Evolutionary conservation across 2,797 vertebrate species (phyloP).

Genomic region (Bovichtus diacanthus): DNA sequence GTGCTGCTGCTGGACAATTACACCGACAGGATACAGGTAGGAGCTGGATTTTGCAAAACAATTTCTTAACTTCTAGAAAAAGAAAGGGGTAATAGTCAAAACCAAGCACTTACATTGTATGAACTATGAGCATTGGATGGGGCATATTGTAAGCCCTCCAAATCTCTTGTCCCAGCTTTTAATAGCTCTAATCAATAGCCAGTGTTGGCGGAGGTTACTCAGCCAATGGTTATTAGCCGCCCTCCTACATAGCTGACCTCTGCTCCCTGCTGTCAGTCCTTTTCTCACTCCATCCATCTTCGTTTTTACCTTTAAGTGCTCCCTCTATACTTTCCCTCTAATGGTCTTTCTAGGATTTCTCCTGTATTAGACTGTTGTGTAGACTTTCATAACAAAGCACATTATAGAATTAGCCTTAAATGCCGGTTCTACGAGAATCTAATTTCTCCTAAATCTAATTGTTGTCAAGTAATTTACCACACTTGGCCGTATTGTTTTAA

Average conservation of each 20-base stretch:
- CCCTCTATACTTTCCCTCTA: constrained; percentile 1
- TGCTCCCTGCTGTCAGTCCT: constrained; percentile 39
- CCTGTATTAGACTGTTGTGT: constrained; percentile 7
- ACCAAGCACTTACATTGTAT: neutral
- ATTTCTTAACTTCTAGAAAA: neutral
- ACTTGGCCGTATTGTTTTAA: neutral
- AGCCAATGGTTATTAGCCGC: constrained; percentile 48
- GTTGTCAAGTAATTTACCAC: neutral
- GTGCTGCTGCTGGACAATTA: constrained; percentile 98
- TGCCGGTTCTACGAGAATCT: neutral
- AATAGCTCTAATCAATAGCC: constrained; percentile 47
- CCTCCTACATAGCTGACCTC: constrained; percentile 50
- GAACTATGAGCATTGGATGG: neutral
- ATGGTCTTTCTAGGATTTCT: constrained; percentile 14
- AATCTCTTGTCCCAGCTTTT: constrained; percentile 18
- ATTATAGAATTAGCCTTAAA: neutral
- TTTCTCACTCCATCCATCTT: constrained; percentile 48
- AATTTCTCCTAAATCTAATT: constrained; percentile 4
- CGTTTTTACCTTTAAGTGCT: constrained; percentile 15
- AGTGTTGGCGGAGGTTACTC: constrained; percentile 15
- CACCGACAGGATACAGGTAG: constrained; percentile 97
- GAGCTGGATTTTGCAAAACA: neutral
- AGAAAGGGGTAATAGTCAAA: neutral
- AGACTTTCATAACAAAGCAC: constrained; percentile 8
- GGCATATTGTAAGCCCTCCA: neutral